Evolutionary conservation across 2,888 invertebrate genomes (phyloP).

Genomic region (Eulithis testata): DNA sequence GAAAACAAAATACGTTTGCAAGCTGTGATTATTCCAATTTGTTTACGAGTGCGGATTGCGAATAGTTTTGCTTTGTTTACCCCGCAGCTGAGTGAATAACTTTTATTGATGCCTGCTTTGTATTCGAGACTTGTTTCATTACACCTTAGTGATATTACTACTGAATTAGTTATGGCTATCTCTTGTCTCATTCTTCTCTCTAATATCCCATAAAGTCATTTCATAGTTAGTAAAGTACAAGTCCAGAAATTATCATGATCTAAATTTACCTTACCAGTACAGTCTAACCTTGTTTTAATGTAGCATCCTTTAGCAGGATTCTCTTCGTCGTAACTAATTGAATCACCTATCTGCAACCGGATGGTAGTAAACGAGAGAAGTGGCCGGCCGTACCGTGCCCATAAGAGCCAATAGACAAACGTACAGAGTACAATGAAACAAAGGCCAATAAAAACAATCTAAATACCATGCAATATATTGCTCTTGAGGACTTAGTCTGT

Average conservation of each 20-base stretch:
- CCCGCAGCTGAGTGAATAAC: constrained; percentile 53
- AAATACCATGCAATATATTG: constrained; percentile 2
- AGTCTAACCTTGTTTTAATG: constrained; percentile 18
- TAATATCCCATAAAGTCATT: background rate
- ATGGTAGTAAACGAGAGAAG: constrained; percentile 61
- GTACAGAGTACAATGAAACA: constrained; percentile 10
- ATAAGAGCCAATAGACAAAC: constrained; percentile 53
- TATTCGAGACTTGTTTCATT: constrained; percentile 50
- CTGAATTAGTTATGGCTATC: constrained; percentile 16
- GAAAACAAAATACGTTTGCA: constrained; percentile 14
- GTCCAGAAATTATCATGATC: constrained; percentile 1
- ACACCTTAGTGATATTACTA: constrained; percentile 36
- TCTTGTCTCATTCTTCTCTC: background rate
- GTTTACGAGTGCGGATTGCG: constrained; percentile 39
- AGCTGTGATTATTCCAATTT: constrained; percentile 36
- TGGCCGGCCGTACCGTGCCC: constrained; percentile 46
- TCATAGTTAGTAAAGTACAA: background rate
- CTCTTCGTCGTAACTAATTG: constrained; percentile 23
- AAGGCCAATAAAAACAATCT: constrained; percentile 11
- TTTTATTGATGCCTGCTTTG: constrained; percentile 55
- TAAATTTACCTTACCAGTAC: constrained; percentile 6
- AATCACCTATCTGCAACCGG: constrained; percentile 46
- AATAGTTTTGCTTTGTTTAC: constrained; percentile 55
- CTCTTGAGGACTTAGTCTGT: background rate
- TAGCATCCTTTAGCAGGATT: constrained; percentile 15